Evolutionary conservation across 1,140 invertebrate species (phyloP).

Genomic region (Drosophila elegans): DNA sequence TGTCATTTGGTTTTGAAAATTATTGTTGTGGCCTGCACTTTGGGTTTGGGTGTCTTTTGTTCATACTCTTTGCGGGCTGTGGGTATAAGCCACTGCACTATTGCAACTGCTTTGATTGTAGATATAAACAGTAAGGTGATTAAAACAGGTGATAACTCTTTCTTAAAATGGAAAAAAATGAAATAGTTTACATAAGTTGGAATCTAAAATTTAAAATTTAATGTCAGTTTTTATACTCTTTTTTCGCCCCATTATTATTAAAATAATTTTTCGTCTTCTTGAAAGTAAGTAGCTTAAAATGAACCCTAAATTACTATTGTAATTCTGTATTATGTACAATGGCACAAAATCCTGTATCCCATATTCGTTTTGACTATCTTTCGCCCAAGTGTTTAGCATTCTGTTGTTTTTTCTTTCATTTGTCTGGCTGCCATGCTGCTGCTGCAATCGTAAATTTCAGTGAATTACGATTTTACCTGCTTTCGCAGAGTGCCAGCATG

Average conservation of each 20-base stretch:
- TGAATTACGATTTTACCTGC: conserved; percentile 74
- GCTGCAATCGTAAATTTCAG: conserved; percentile 73
- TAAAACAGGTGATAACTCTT: too few species aligned
- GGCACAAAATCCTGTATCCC: not conserved
- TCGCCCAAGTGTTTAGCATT: conserved; percentile 30
- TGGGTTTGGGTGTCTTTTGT: conserved; percentile 49
- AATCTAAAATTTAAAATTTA: too few species aligned
- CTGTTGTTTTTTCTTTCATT: conserved; percentile 26
- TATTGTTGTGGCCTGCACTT: conserved; percentile 77
- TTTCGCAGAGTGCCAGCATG: conserved; percentile 53
- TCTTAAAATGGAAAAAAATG: not conserved
- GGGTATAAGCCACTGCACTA: not conserved
- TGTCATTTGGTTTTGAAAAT: conserved; percentile 81
- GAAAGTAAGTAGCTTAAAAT: too few species aligned
- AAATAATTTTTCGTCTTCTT: too few species aligned
- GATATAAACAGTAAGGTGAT: not conserved
- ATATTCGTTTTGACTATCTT: conserved; percentile 8
- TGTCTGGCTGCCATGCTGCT: conserved; percentile 41
- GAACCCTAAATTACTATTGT: too few species aligned
- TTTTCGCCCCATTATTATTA: too few species aligned
- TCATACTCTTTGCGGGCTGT: conserved; percentile 13
- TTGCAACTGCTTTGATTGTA: not conserved
- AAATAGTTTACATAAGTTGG: not conserved
- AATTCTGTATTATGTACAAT: too few species aligned
- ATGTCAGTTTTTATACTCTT: too few species aligned